Evolutionary conservation across 1,140 invertebrate genomes (phyloP), one percentile per base, ranked within the genome.

Genomic region (Drosophila auraria): DNA sequence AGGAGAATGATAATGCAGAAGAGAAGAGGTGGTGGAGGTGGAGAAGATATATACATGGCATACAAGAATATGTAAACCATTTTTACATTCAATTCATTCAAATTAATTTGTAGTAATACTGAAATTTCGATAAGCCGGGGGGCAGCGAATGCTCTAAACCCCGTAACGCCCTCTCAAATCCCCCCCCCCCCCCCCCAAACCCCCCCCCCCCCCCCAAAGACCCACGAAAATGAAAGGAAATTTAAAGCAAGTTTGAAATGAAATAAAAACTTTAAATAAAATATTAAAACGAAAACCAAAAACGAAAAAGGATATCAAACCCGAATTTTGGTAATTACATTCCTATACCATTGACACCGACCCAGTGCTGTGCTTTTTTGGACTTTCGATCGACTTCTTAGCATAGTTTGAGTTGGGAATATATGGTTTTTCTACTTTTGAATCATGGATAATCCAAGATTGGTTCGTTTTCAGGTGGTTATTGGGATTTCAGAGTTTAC

Each of bases 251-350:
- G 78, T 90, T 89, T 84, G 68, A 91, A 90, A 90, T 82, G 82
- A 91, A 90, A 90, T 80, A 90, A 89, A 87, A 90, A 89, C 86
- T 82, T 89, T 90, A 90, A 89, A 87, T 90, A 89, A 86, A 89
- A 90, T 80, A 91, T 87, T 87, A 72, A 90, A 91, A 87, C 63
- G 47, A 87, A 63, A 72, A 76, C 40, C 33, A 65, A 58, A 59
- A 68, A 42, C 40, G 3, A 62, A 69, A 58, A 56, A 49, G 23
- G 44, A 68, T 68, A 54, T 27, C 42, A 54, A 76, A 47, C 54
- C 15, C 38, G 40, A 65, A 45, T 11, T 68, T 68, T 57, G 53
- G 40, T 53, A 53, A 27, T 63, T 50, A 17, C 38, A 12, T 45
- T 63, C 27, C 15, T 45, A 62, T 20, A 45, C 2, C 44, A 33